Conservation (phyloP, 2,113 vertebrate species). For the Thunnus maccoyii region DNA sequence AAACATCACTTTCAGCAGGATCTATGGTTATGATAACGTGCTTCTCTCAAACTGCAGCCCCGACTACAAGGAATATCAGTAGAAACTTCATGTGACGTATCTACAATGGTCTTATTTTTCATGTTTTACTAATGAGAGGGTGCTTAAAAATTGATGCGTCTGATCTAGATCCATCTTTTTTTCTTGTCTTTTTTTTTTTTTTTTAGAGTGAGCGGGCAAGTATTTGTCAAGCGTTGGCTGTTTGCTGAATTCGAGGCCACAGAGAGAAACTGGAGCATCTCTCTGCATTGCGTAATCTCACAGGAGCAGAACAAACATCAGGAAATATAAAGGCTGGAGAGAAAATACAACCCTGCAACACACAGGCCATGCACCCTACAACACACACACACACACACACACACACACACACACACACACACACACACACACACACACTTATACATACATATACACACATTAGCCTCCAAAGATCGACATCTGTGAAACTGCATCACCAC, state of each 20-base stretch:
- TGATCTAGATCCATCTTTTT: constrained; percentile 62
- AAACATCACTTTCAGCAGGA: background rate
- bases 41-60: background rate
- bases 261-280: constrained; percentile 55
- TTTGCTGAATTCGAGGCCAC: constrained; percentile 47
- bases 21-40: background rate
- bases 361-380: background rate
- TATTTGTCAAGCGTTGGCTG: constrained; percentile 28
- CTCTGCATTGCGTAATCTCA: constrained; percentile 55
- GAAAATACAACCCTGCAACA: constrained; percentile 24
- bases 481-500: constrained; percentile 31
- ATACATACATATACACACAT: background rate
- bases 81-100: constrained; percentile 27
- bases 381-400: background rate
- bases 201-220: background rate
- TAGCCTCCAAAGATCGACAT: constrained; percentile 13
- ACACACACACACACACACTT: too few relatives aligned
- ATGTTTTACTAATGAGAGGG: constrained; percentile 66
- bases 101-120: constrained; percentile 44
- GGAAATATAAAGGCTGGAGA: constrained; percentile 33
- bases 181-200: constrained; percentile 22
- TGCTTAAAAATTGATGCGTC: constrained; percentile 65
- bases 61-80: constrained; percentile 17
- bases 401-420: too few relatives aligned
- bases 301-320: constrained; percentile 57